Conservation (phyloP, 2,797 vertebrate species). For the Gallinago solitaria region DNA sequence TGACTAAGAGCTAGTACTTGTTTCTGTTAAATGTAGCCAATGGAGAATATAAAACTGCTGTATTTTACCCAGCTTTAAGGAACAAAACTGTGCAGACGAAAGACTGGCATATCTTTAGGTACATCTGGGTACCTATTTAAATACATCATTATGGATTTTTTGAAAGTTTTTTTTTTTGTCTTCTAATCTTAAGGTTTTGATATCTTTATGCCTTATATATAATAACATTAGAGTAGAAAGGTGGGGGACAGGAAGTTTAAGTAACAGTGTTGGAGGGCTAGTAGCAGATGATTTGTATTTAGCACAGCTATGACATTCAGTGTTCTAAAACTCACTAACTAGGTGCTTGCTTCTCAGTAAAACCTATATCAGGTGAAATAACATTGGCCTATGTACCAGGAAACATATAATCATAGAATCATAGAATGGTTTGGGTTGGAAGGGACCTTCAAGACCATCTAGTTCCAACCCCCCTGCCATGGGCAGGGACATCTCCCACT, state of each 20-base stretch:
- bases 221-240: neutral
- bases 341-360: neutral
- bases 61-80: neutral
- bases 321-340: neutral
- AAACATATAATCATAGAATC: neutral
- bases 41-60: neutral
- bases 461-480: too few relatives aligned
- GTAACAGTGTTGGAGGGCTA: neutral
- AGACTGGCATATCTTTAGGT: neutral
- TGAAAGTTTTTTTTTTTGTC: neutral
- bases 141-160: neutral
- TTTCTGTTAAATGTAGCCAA: neutral
- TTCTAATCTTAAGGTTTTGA: neutral
- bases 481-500: too few relatives aligned
- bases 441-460: too few relatives aligned
- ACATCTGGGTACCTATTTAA: neutral
- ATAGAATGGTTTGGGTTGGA: too few relatives aligned
- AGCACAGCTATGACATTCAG: neutral
- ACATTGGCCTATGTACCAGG: rapidly evolving
- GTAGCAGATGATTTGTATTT: neutral
- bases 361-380: neutral
- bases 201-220: neutral
- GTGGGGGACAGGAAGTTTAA: neutral
- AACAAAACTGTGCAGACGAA: neutral
- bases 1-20: neutral